Base-by-base conservation (phyloP, 2,797 vertebrate genomes). In the Diceros bicornis region DNA sequence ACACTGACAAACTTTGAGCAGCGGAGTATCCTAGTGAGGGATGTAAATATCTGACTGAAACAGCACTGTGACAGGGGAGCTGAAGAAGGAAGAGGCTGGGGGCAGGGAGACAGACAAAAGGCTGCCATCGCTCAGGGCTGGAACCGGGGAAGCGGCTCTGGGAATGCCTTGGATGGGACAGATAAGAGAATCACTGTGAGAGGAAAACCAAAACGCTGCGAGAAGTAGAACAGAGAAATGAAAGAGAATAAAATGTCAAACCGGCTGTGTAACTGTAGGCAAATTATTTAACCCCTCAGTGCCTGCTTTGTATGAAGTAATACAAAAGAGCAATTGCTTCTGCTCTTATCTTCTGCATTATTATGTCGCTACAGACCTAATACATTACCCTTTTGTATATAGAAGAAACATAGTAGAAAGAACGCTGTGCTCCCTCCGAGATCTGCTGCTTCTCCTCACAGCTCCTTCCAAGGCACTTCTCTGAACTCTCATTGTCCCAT, bases 41-140 rank as follows among this genome's bases (percentile, higher is more conserved):
- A n/a, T 61, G 20, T 18, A 81, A 71, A 97, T 47, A 25, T 90
- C 29, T 89, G 32, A 68, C 69, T 34, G 47, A 34, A 88, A 57
- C 34, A 71, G 64, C 62, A 2, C 29, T 3, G 3, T 27, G 32
- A 55, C 44, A 66, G n/a, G 21, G 34, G 18, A 78, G 10, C 34
- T 12, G 52, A 78, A 12, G 18, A 64, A 44, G 29, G n/a, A 72
- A n/a, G 66, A 68, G 59, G 44, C 29, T n/a, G 34, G 50, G 41
- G 62, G 37, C 29, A 21, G 34, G 47, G 2, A 96, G 34, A 37
- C 2, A 59, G 55, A 34, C 32, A 34, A 44, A 78, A 52, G 1
- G 0, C 50, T 32, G 25, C 4, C 34, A 1, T 29, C 4, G 10
- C 29, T 44, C 5, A 0, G 1, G 2, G 34, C 8, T 16, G 13